Evolutionary conservation across 2,888 invertebrate genomes (phyloP), one percentile per base, ranked within the genome.

Genomic region (Pecten maximus): DNA sequence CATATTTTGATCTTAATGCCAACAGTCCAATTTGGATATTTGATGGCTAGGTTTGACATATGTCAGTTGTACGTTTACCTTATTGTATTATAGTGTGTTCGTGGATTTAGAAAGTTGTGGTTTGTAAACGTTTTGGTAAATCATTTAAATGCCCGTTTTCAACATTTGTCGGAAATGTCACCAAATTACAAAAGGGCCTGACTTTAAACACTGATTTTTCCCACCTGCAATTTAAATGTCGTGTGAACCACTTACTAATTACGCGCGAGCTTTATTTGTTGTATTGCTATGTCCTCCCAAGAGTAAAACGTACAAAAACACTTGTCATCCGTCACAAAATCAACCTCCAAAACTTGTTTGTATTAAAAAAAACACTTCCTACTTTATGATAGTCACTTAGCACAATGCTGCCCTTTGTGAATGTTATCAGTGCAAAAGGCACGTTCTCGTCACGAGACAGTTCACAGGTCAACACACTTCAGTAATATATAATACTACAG

Each of bases 401-500:
- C 44, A 87, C 48, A 60, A 90, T 60, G 23, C 88, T 35, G 89
- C 28, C 88, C 87, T 88, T 74, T 87, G 87, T 88, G 23, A 40
- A 35, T 90, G 54, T 88, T 87, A 90, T 88, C 86, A 35, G 48
- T 87, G 44, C 87, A 89, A 88, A 87, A 92, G 93, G 91, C 93
- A 93, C 93, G 92, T 92, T 94, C 91, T 88, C 90, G 94, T 93
- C 94, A 93, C 94, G 94, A 93, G 94, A 87, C 48, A 87, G 93
- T 92, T 91, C 91, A 93, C 40, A 91, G 93, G 93, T 93, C 88
- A 92, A 15, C 50, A 28, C 87, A 89, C 50, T 90, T 50, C 35
- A 60, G 40, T 86, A 40, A 88, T 90, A 88, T 88, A 88, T 88
- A 90, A 90, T 44, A 88, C 50, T 44, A 40, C 40, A n/a, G 54